These are phyloP conservation scores for Malacoctenus gilli DNA, from an alignment of 2,797 vertebrate species.

Conservation along the genomic window DNA sequence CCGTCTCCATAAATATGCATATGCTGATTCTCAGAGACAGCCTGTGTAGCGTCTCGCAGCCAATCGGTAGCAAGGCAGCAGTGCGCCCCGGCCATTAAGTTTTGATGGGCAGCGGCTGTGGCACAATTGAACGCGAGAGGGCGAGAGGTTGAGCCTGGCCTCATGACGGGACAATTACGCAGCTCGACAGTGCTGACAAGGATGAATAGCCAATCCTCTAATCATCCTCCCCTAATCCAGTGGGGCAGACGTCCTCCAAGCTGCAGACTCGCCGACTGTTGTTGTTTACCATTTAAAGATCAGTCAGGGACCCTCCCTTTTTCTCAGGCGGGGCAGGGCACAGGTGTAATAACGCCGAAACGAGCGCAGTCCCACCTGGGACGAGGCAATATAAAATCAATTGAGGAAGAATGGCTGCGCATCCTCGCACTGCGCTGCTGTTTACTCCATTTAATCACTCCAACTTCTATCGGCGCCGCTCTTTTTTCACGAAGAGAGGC, in stretches of 20 bases:
- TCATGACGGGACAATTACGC: constrained; percentile 18
- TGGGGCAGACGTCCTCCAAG: constrained; percentile 57
- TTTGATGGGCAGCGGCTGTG: constrained; percentile 32
- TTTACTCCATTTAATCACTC: constrained; percentile 20
- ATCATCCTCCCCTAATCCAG: constrained; percentile 70
- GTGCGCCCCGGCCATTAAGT: constrained; percentile 6
- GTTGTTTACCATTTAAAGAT: constrained; percentile 64
- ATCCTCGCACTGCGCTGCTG: not conserved
- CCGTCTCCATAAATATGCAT: constrained; percentile 28
- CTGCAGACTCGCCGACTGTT: constrained; percentile 56
- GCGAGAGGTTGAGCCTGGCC: constrained; percentile 12
- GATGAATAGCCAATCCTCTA: constrained; percentile 71
- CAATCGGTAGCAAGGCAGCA: constrained; percentile 3
- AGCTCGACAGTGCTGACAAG: constrained; percentile 60
- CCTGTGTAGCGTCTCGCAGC: constrained; percentile 1
- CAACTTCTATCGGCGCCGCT: constrained; percentile 1
- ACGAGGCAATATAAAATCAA: constrained; percentile 32
- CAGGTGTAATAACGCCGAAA: constrained; percentile 38
- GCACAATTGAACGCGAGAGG: constrained; percentile 23
- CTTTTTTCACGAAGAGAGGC: not conserved
- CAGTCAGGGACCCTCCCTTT: constrained; percentile 35
- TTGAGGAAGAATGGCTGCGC: constrained; percentile 7
- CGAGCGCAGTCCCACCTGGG: constrained; percentile 27
- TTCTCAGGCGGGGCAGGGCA: constrained; percentile 9
- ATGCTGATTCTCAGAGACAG: constrained; percentile 22